Conservation (phyloP, 2,888 invertebrate genomes). For the Andrena trimmerana region DNA sequence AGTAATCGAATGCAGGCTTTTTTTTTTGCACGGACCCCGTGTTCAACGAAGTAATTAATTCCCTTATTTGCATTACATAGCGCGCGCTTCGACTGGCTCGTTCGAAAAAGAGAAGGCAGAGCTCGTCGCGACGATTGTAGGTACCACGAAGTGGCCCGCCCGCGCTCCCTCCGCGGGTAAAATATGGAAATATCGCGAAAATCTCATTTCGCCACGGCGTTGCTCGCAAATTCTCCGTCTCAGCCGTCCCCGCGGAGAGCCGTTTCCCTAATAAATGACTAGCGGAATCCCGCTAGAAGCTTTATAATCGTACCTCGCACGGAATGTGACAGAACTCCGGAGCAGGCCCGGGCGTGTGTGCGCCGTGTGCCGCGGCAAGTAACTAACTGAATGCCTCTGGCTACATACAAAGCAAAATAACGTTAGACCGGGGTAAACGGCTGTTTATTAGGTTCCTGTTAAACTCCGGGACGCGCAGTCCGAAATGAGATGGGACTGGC, state of each 20-base stretch:
- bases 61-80: slow-evolving; percentile 27
- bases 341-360: slow-evolving; percentile 11
- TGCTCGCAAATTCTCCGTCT: slow-evolving; percentile 49
- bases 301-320: slow-evolving; percentile 63
- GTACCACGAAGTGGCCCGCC: slow-evolving; percentile 3
- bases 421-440: slow-evolving; percentile 64
- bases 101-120: neutral
- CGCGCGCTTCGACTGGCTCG: neutral
- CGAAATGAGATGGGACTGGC: slow-evolving; percentile 57
- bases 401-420: slow-evolving; percentile 56
- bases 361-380: slow-evolving; percentile 21
- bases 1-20: neutral
- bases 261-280: slow-evolving; percentile 61
- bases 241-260: slow-evolving; percentile 27
- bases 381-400: slow-evolving; percentile 51
- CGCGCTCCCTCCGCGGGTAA: slow-evolving; percentile 29
- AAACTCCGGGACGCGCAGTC: slow-evolving; percentile 46
- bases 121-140: neutral
- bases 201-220: slow-evolving; percentile 46
- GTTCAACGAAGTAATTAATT: slow-evolving; percentile 34
- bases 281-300: slow-evolving; percentile 60
- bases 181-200: slow-evolving; percentile 61
- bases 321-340: slow-evolving; percentile 53
- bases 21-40: neutral
- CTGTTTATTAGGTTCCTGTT: slow-evolving; percentile 66